phyloP scores from a whole-genome alignment of 2,113 vertebrate species.

The Alligator sinensis region DNA sequence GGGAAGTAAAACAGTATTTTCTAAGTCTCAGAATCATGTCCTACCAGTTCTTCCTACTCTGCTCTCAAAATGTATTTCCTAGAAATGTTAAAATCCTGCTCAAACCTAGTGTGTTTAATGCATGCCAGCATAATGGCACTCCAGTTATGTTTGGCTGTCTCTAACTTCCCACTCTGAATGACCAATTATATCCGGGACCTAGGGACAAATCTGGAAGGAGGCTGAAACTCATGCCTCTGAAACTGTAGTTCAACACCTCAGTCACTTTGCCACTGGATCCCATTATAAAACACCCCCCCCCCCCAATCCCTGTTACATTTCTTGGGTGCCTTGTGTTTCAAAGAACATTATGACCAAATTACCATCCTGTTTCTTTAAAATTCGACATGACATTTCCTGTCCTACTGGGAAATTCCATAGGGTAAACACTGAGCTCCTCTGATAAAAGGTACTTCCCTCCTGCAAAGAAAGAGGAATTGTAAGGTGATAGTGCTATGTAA shows the following conservation, averaged over 20 bases:
- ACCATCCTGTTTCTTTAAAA: background rate
- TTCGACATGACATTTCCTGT: background rate
- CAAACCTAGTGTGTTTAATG: too few relatives aligned
- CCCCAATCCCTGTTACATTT: background rate
- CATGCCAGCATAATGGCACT: too few relatives aligned
- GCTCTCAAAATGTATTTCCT: background rate
- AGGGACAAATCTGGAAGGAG: too few relatives aligned
- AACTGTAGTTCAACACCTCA: background rate
- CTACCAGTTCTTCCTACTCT: background rate
- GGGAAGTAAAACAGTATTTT: background rate
- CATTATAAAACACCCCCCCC: background rate
- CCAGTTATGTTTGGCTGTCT: too few relatives aligned
- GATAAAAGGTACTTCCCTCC: background rate
- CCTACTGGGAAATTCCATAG: rapidly evolving
- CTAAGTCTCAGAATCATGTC: background rate
- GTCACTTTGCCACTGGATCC: background rate
- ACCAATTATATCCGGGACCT: too few relatives aligned
- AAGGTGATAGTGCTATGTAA: background rate
- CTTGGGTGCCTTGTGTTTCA: background rate
- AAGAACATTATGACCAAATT: background rate
- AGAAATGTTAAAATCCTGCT: background rate
- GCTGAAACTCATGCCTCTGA: background rate
- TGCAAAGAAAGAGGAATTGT: rapidly evolving
- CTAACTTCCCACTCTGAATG: too few relatives aligned
- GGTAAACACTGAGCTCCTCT: rapidly evolving